Evolutionary conservation across 1,140 invertebrate genomes (phyloP), one percentile per base, ranked within the genome.

Genomic region (Meteorus sp.): DNA sequence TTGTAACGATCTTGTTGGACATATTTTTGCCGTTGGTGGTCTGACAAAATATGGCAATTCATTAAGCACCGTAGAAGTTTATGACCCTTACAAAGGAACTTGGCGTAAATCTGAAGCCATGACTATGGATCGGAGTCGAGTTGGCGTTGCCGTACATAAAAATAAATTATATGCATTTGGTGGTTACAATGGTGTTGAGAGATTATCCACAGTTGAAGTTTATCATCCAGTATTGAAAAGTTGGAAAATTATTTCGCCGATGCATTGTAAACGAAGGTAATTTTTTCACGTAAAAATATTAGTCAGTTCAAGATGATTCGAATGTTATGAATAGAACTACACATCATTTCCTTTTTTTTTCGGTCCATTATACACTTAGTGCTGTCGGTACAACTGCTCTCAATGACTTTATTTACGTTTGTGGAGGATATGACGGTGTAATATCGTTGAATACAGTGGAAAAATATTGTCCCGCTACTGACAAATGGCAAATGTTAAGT

Each of bases 11-110:
- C 80, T 87, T 9, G 82, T 84, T 58, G 93, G 92, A 1, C 85
- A 92, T 64, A 93, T 96, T 60, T 95, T 91, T 79, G 93, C 92
- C 59, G 91, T 96, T 56, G 93, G 93, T 11, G 92, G 92, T 4
- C 76, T 94, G 8, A 92, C 91, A 29, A 92, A 92, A 73, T 90
- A 87, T 66, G 89, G 92, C 13, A 92, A 94, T 74, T 93, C 91
- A 0, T 77, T 94, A 3, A 91, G 89, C 66, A 93, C 92, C 0
- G 93, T 95, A 0, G 93, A 96, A 81, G 89, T 89, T 39, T 95
- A 86, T 76, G 89, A 94, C 80, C 91, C 92, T 9, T 77, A 86
- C 25, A 73, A 81, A 44, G 85, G 86, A 5, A 80, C 84, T 56
- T 95, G 93, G 93, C 81, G 85, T 68, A 82, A 88, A 67, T 89